Conservation (phyloP, 64 coral and sea anemone species). For the Montipora sp. region DNA sequence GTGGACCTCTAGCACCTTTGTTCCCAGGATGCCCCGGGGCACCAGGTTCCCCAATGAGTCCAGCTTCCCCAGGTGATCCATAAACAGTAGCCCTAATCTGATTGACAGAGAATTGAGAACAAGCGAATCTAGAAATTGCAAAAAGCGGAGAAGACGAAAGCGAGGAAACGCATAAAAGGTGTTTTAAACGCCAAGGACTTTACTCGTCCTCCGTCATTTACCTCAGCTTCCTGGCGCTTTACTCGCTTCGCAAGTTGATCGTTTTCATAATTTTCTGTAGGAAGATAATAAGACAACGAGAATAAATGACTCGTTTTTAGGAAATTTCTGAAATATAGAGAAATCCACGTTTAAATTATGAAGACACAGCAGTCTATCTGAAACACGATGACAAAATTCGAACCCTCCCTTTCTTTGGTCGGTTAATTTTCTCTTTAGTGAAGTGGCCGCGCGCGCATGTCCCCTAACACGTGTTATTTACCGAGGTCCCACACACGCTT, state of each 20-base stretch:
- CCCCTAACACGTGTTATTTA: too few relatives aligned
- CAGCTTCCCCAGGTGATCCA: slow-evolving; percentile 11
- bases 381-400: too few relatives aligned
- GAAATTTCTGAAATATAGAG: too few relatives aligned
- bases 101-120: not conserved
- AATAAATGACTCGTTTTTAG: too few relatives aligned
- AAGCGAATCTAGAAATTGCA: too few relatives aligned
- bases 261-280: not conserved
- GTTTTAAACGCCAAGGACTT: not conserved
- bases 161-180: not conserved
- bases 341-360: too few relatives aligned
- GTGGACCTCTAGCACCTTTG: not conserved
- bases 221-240: not conserved
- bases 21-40: not conserved
- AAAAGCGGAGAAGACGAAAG: not conserved
- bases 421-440: too few relatives aligned
- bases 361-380: too few relatives aligned
- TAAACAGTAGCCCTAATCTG: not conserved
- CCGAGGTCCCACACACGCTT: too few relatives aligned
- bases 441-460: too few relatives aligned
- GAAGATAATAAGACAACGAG: not conserved
- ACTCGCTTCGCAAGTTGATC: not conserved
- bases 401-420: too few relatives aligned
- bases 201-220: not conserved
- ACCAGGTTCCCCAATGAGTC: not conserved